phyloP scores from a whole-genome alignment of 2,113 vertebrate genomes.

The Carettochelys insculpta region DNA sequence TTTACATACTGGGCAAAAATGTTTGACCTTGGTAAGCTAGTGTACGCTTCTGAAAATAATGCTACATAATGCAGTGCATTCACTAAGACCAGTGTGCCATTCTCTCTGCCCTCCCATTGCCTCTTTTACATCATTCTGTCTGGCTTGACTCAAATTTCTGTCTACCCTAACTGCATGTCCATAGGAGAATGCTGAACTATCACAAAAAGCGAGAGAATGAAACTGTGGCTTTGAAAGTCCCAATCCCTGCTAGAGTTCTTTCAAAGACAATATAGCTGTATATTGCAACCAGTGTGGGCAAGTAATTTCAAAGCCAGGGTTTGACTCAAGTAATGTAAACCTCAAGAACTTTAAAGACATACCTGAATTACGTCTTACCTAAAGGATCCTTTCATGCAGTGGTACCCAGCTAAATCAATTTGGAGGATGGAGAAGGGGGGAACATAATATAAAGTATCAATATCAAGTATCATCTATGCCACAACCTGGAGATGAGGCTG shows the following conservation, averaged over 20 bases:
- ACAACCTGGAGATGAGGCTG: background rate
- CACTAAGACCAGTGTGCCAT: background rate
- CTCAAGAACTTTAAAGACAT: background rate
- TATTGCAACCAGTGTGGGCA: background rate
- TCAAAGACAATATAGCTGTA: background rate
- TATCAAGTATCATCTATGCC: background rate
- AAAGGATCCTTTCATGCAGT: fast-evolving
- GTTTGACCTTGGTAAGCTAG: background rate
- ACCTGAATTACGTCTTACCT: background rate
- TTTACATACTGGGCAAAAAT: background rate
- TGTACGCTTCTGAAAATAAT: background rate
- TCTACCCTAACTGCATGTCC: background rate
- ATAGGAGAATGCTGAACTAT: background rate
- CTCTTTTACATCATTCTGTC: background rate
- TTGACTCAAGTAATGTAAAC: background rate
- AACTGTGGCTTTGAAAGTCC: background rate
- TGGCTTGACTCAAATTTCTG: background rate
- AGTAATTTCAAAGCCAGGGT: background rate
- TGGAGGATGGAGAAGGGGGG: background rate
- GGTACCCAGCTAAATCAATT: fast-evolving
- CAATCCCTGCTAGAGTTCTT: background rate
- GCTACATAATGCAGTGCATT: background rate
- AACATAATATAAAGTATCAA: background rate
- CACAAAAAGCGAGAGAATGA: background rate
- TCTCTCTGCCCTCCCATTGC: background rate